These are phyloP conservation scores for Caenorhabditis sp. DNA, from an alignment of 2,888 invertebrate species.

Conservation along the genomic window DNA sequence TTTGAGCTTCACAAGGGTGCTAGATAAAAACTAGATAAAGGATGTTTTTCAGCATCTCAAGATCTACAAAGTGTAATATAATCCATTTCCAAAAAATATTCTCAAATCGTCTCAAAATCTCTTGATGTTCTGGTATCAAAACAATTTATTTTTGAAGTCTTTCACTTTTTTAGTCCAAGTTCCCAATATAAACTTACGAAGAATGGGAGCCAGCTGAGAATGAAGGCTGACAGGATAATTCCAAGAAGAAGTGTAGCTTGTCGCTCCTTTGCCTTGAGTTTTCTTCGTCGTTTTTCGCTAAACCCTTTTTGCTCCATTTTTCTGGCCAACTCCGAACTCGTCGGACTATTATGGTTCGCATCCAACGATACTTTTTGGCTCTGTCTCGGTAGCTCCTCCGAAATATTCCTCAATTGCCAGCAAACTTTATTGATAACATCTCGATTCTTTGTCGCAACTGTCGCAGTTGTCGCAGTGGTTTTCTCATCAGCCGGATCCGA, in stretches of 20 bases:
- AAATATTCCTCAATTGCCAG: conserved; percentile 49
- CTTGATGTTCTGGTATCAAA: too few relatives aligned
- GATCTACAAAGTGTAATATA: too few relatives aligned
- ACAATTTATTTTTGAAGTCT: too few relatives aligned
- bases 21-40: too few relatives aligned
- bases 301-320: conserved; percentile 38
- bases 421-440: conserved; percentile 49
- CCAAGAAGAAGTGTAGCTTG: conserved; percentile 94
- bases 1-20: too few relatives aligned
- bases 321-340: conserved; percentile 17
- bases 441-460: conserved; percentile 4
- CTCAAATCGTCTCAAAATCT: too few relatives aligned
- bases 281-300: conserved; percentile 47
- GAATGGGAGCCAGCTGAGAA: conserved; percentile 97
- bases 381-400: conserved; percentile 44
- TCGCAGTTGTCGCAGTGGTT: conserved; percentile 16
- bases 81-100: too few relatives aligned
- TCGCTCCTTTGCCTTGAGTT: conserved; percentile 78
- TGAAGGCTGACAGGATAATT: conserved; percentile 97
- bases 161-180: too few relatives aligned
- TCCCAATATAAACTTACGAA: conserved; percentile 77
- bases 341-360: conserved; percentile 29
- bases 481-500: conserved; percentile 53
- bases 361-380: conserved; percentile 31
- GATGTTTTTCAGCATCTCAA: too few relatives aligned